Conservation (phyloP, 2,888 invertebrate genomes). For the Unio delphinus region DNA sequence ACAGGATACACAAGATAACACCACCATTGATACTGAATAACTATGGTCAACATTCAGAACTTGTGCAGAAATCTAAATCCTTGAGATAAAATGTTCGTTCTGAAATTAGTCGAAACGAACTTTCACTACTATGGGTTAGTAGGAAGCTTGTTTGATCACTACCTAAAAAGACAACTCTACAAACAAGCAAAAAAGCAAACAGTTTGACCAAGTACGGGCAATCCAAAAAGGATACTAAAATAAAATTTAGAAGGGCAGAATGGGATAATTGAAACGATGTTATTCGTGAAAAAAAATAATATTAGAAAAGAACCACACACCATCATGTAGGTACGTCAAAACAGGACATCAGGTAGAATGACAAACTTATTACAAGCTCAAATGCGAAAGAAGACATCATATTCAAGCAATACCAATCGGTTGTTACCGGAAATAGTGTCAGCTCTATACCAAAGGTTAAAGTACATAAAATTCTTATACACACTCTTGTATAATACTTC, state of each 20-base stretch:
- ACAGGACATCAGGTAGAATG: not conserved
- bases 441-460: not conserved
- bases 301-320: constrained; percentile 24
- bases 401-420: not conserved
- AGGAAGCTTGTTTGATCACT: constrained; percentile 8
- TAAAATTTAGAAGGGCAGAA: constrained; percentile 11
- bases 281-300: constrained; percentile 20
- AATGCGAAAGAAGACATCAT: constrained; percentile 3
- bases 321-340: constrained; percentile 18
- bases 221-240: constrained; percentile 15
- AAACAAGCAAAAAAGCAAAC: constrained; percentile 18
- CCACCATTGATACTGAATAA: no score
- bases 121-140: constrained; percentile 12
- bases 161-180: constrained; percentile 18
- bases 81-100: constrained; percentile 4
- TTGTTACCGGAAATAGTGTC: not conserved
- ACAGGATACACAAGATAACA: no score
- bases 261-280: constrained; percentile 13
- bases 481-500: constrained; percentile 2
- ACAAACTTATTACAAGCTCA: not conserved
- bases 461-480: not conserved
- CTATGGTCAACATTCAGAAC: no score
- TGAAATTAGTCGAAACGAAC: constrained; percentile 7
- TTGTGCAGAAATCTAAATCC: no score
- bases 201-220: constrained; percentile 16